Conservation (phyloP, 2,113 vertebrate genomes). For the Platanista minor region DNA sequence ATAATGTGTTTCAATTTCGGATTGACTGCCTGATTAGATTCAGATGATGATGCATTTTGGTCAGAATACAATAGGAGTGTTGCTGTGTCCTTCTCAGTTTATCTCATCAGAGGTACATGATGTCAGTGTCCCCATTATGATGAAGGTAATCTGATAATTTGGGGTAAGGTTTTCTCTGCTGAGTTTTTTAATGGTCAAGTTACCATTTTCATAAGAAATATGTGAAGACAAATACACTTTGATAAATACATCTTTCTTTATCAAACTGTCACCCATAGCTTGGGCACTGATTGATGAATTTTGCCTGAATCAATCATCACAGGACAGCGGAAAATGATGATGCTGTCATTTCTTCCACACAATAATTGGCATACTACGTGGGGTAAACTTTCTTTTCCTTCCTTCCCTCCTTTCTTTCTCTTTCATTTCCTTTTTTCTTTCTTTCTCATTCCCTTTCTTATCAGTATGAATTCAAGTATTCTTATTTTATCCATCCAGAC, state of each 20-base stretch:
- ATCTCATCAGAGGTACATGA: neutral
- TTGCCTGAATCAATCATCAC: neutral
- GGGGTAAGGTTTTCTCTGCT: neutral
- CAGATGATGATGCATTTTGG: neutral
- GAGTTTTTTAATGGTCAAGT: neutral
- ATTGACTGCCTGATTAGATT: neutral
- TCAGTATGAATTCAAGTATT: neutral
- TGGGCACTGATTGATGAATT: neutral
- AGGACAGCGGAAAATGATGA: neutral
- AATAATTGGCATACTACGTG: neutral
- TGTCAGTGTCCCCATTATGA: neutral
- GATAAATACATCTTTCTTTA: neutral
- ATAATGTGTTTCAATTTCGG: neutral
- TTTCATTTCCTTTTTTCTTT: neutral
- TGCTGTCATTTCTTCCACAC: neutral
- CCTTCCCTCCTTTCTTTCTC: neutral
- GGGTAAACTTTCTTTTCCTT: neutral
- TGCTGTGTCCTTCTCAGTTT: neutral
- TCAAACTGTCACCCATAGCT: neutral
- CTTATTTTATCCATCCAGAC: neutral
- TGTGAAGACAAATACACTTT: neutral
- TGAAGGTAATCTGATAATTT: neutral
- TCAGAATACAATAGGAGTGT: neutral
- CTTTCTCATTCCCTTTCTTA: neutral
- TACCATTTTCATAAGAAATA: neutral